Percentiles rank a stretch among this genome's conserved stretches.
Evolutionary conservation across 2,113 vertebrate genomes (phyloP).

Genomic region (Herpailurus yagouaroundi): DNA sequence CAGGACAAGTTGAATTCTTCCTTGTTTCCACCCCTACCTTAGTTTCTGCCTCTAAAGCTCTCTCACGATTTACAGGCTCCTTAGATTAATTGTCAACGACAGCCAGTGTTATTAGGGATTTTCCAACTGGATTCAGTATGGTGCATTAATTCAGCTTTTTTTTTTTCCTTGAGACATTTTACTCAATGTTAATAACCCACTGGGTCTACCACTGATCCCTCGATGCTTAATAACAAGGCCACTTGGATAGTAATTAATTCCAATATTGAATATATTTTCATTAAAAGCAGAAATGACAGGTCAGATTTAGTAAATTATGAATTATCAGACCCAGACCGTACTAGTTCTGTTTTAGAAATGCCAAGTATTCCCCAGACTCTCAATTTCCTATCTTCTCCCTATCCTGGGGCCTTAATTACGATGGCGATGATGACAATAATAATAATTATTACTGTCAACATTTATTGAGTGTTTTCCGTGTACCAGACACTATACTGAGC

Average conservation of each 20-base stretch:
- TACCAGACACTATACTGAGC: neutral
- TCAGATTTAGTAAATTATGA: neutral
- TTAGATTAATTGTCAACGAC: slow-evolving; percentile 50
- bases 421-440: no score
- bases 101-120: slow-evolving; percentile 57
- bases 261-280: slow-evolving; percentile 73
- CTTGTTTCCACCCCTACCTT: neutral
- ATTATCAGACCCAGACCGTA: neutral
- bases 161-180: neutral
- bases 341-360: neutral
- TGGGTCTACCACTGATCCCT: slow-evolving; percentile 55
- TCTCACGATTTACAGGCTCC: neutral
- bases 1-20: neutral
- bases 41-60: neutral
- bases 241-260: slow-evolving; percentile 80
- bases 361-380: neutral
- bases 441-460: neutral
- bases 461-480: neutral
- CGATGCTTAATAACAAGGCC: slow-evolving; percentile 38
- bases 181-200: slow-evolving; percentile 64
- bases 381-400: neutral
- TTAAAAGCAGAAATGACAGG: slow-evolving; percentile 49
- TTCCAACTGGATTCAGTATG: slow-evolving; percentile 66
- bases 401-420: neutral
- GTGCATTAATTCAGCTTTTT: slow-evolving; percentile 66